Conservation (phyloP, 2,888 invertebrate species). For the Conistra vaccinii region DNA sequence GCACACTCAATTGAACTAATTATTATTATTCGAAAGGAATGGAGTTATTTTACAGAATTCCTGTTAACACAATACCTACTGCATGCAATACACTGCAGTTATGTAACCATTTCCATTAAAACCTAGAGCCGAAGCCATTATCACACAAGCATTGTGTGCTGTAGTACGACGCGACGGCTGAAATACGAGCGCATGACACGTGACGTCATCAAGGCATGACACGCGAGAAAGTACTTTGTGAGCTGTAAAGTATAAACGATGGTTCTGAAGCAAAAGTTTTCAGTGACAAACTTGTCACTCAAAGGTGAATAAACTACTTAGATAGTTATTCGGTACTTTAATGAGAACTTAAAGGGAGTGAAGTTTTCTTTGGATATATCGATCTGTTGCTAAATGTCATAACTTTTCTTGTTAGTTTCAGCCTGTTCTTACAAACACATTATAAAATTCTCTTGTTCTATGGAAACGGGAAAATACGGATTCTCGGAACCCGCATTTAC, state of each 20-base stretch:
- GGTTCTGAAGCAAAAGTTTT: slow-evolving; percentile 5
- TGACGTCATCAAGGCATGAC: slow-evolving; percentile 50
- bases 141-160: slow-evolving; percentile 55
- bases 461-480: background rate
- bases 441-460: background rate
- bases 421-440: too few relatives aligned
- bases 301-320: background rate
- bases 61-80: background rate
- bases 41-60: background rate
- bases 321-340: background rate
- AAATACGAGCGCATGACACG: slow-evolving; percentile 46
- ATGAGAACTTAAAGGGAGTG: background rate
- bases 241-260: slow-evolving; percentile 10
- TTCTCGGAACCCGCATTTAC: too few relatives aligned
- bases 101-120: slow-evolving; percentile 4
- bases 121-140: slow-evolving; percentile 24
- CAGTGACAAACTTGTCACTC: background rate
- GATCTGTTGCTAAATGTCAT: background rate
- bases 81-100: slow-evolving; percentile 23
- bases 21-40: too few relatives aligned
- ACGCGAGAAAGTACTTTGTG: slow-evolving; percentile 48
- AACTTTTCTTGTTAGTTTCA: background rate
- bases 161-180: slow-evolving; percentile 16
- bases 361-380: background rate
- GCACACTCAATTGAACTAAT: too few relatives aligned